Base-by-base conservation (phyloP, 2,797 vertebrate species). In the Gadopsis bispinosus region DNA sequence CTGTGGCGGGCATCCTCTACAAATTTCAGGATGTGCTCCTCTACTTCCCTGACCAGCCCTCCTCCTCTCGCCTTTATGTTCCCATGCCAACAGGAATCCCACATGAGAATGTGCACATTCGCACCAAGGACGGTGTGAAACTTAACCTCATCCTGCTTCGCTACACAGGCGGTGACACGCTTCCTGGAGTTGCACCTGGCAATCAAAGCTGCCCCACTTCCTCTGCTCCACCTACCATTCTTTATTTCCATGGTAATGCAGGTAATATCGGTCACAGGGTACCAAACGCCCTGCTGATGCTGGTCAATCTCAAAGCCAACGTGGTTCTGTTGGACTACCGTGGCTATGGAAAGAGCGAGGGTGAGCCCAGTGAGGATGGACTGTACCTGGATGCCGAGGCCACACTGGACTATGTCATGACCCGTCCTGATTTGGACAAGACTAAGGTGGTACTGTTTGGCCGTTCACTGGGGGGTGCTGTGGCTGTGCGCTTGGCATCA, bases 171-270 rank as follows among this genome's bases (percentile, higher is more conserved):
- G 98, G 98, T 73, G 95, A 95, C 74, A 5, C 26, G 0, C 63
- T 83, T 65, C 69, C 92, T 16, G 92, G 91, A 39, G 82, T 80
- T 19, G 53, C 85, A 12, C 17, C 90, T 29, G 84, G 76, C 47
- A 97, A 91, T 89, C 94, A 96, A 55, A 94, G 94, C 1, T 75
- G 77, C 78, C 83, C 92, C 4, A 8, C 87, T 13, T 88, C 91
- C 79, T 94, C 94, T 14, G 94, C 96, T 84, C 96, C 96, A 29
- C 98, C 98, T 35, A 99, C 98, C 66, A 94, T 99, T 79, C 96
- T 99, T 86, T 99, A 99, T 93, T 99, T 99, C 90, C 98, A 99
- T 0, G 98, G 98, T 17, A 99, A 99, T 1, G 98, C 98, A 3
- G 98, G 98, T 80, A 99, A 99, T 88, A 96, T 99, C 60, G 98